A percentile compares a stretch with the other conserved stretches of the same genome.
Conservation (phyloP, 2,113 vertebrate genomes). For the Lepus timidus region DNA sequence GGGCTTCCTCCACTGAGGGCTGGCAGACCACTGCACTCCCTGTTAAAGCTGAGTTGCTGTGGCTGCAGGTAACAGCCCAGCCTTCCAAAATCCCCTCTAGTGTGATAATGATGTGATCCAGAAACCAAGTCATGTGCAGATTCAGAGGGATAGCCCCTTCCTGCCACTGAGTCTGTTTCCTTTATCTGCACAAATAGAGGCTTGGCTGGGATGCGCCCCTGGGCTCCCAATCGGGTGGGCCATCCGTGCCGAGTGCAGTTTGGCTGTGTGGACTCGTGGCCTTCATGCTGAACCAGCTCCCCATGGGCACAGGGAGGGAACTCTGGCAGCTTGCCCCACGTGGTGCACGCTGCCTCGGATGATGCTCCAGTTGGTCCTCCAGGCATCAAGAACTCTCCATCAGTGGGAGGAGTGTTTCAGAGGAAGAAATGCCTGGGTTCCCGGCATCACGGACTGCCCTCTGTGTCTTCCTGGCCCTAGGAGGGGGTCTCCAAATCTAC, state of each 20-base stretch:
- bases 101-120: background rate
- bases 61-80: background rate
- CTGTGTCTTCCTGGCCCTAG: background rate
- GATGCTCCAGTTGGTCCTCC: background rate
- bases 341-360: background rate
- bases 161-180: background rate
- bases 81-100: background rate
- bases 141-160: too few relatives aligned
- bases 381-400: background rate
- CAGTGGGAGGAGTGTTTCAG: background rate
- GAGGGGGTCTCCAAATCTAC: background rate
- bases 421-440: background rate
- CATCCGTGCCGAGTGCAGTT: background rate
- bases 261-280: background rate
- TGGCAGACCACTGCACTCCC: background rate
- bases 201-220: background rate
- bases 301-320: background rate
- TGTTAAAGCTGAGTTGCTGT: background rate
- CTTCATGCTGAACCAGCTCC: background rate
- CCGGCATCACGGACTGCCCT: background rate
- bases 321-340: rapidly evolving
- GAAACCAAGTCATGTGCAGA: background rate
- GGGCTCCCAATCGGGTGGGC: background rate
- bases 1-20: background rate
- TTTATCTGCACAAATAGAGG: background rate